A percentile compares a stretch with the other conserved stretches of the same genome.
phyloP scores from a whole-genome alignment of 2,888 invertebrate species.

The Pegoplata infirma region DNA sequence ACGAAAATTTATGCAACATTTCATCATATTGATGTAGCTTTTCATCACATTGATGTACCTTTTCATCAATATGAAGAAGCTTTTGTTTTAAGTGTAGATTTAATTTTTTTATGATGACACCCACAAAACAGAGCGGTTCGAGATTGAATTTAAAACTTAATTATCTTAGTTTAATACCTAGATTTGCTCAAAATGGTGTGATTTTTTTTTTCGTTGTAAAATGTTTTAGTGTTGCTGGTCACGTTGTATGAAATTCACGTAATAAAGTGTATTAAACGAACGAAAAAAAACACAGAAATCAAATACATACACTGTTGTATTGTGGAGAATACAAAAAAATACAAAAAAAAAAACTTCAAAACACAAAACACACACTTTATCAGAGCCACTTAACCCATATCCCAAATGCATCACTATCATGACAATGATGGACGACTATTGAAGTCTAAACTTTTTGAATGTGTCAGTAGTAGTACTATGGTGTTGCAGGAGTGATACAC shows the following conservation, averaged over 20 bases:
- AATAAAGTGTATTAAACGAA: slow-evolving; percentile 29
- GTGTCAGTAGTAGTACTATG: slow-evolving; percentile 13
- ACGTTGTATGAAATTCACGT: slow-evolving; percentile 44
- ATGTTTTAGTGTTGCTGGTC: slow-evolving; percentile 34
- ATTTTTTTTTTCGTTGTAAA: neutral
- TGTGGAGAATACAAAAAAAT: neutral
- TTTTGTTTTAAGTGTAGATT: too few relatives aligned
- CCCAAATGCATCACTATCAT: slow-evolving; percentile 54
- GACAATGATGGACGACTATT: slow-evolving; percentile 57
- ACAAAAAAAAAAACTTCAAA: neutral
- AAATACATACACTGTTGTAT: slow-evolving; percentile 36
- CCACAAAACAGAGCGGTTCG: too few relatives aligned
- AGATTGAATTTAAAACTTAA: too few relatives aligned
- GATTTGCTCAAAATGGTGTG: too few relatives aligned
- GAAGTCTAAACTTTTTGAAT: slow-evolving; percentile 51
- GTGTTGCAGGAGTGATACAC: neutral
- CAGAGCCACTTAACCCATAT: slow-evolving; percentile 55
- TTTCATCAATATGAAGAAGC: too few relatives aligned
- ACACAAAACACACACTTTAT: slow-evolving; percentile 29
- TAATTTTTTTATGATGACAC: too few relatives aligned
- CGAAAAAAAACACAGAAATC: slow-evolving; percentile 12
- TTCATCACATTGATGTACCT: too few relatives aligned
- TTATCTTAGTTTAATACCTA: too few relatives aligned
- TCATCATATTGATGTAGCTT: too few relatives aligned
- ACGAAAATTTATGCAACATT: too few relatives aligned